Evolutionary conservation across 2,888 invertebrate species (phyloP).

Genomic region (Lottia scabra): DNA sequence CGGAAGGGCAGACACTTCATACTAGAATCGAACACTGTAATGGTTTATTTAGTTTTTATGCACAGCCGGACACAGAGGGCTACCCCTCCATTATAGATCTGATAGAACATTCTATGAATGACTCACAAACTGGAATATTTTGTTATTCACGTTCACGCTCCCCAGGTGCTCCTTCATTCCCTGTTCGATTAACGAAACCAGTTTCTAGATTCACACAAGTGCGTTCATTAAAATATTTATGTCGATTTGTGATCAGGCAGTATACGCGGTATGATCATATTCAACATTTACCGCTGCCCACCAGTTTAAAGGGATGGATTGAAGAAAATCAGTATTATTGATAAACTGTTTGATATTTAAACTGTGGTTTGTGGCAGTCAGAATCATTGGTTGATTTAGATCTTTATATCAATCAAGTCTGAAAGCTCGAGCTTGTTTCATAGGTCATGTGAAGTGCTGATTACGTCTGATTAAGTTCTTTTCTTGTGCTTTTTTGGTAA

Average conservation of each 20-base stretch:
- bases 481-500: too few relatives aligned
- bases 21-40: slow-evolving; percentile 81
- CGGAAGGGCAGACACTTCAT: slow-evolving; percentile 78
- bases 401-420: too few relatives aligned
- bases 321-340: slow-evolving; percentile 67
- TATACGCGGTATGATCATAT: slow-evolving; percentile 78
- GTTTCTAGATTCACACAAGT: slow-evolving; percentile 80
- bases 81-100: slow-evolving; percentile 77
- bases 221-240: slow-evolving; percentile 79
- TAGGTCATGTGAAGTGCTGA: too few relatives aligned
- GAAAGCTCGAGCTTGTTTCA: too few relatives aligned
- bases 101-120: slow-evolving; percentile 80
- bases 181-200: slow-evolving; percentile 81
- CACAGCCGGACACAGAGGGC: slow-evolving; percentile 68
- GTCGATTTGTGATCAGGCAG: slow-evolving; percentile 80
- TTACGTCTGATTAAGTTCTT: too few relatives aligned
- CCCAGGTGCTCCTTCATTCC: slow-evolving; percentile 78
- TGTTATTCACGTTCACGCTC: slow-evolving; percentile 80
- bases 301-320: slow-evolving; percentile 69
- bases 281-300: slow-evolving; percentile 78
- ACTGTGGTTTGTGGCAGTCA: too few relatives aligned
- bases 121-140: slow-evolving; percentile 79
- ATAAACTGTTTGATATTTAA: too few relatives aligned
- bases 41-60: slow-evolving; percentile 73
- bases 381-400: too few relatives aligned